Base-by-base conservation (phyloP, 2,797 vertebrate species). In the Amphiprion clarkii region DNA sequence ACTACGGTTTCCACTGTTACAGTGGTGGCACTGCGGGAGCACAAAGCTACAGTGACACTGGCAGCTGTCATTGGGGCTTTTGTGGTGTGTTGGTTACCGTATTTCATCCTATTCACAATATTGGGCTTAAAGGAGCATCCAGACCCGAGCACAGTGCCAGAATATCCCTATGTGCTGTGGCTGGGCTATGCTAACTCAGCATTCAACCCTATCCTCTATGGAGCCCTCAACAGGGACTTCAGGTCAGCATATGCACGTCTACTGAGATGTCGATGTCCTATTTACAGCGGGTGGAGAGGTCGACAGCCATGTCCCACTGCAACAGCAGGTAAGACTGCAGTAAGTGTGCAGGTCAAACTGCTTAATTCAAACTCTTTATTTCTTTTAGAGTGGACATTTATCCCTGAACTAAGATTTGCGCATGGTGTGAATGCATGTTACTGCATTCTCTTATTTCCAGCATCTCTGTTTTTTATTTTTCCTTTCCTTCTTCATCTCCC, bases 151-250 rank as follows among this genome's bases (percentile, higher is more conserved):
- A 82, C 63, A 19, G 89, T 91, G 19, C 86, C 92, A 0, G 81
- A 86, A 31, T 95, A 93, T 78, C 88, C 95, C 0, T 67, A 97
- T 0, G 98, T 99, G 21, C 81, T 98, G 59, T 99, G 98, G 98
- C 89, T 99, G 70, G 98, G 98, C 68, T 99, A 99, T 0, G 78
- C 95, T 79, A 99, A 99, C 93, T 99, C 98, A 5, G 97, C 97
- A 21, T 89, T 99, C 69, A 99, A 99, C 82, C 98, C 98, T 29
- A 90, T 99, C 46, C 94, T 99, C 53, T 99, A 99, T 0, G 98
- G 96, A 7, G 95, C 96, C 0, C 92, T 99, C 42, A 99, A 97
- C 90, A 95, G 95, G 63, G 98, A 99, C 92, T 99, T 99, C 88
- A 95, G 96, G 63, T 91, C 88, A 5, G 98, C 97, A 0, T 99